Base-by-base conservation (phyloP, 2,797 vertebrate species). In the Stomatorhinus walkeri region DNA sequence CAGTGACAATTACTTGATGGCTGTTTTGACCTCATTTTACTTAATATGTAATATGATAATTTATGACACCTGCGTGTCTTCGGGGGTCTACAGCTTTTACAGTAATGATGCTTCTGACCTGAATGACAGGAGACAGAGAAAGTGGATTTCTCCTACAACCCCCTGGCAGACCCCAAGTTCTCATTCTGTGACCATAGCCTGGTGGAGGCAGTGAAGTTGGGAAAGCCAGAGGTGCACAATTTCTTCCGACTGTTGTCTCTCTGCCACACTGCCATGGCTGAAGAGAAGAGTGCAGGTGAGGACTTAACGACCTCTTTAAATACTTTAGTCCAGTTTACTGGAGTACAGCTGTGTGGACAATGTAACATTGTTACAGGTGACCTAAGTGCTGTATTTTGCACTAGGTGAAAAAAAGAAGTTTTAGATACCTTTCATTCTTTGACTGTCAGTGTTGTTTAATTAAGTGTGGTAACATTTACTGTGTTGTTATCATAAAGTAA, bases 241-340 rank as follows among this genome's bases (percentile, higher is more conserved):
- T 99, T 99, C 95, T 98, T 99, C 93, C 95, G 97, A 0, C 95
- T 98, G 90, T 96, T 99, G 88, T 96, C 97, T 0, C 94, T 99
- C 32, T 99, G 98, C 91, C 98, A 99, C 93, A 99, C 98, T 0
- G 97, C 97, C 92, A 98, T 99, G 96, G 94, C 97, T 0, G 97
- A 98, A 90, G 97, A 99, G 93, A 98, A 98, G 92, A 95, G 93
- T 4, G 94, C 96, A 94, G 97, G 97, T 98, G 89, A 91, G 85
- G 12, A 79, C n/a, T 52, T 52, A 22, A 28, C 16, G n/a, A 24
- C 24, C 46, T 85, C 2, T 52, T 52, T 32, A 9, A 83, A 43
- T 83, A 22, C 43, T 24, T 22, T 22, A 1, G 1, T 83, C 16
- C 14, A 83, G 1, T 48, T 83, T 83, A 83, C 79, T 83, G 36